Evolutionary conservation across 2,888 invertebrate genomes (phyloP).

Genomic region (Ichneumoninae sp.): DNA sequence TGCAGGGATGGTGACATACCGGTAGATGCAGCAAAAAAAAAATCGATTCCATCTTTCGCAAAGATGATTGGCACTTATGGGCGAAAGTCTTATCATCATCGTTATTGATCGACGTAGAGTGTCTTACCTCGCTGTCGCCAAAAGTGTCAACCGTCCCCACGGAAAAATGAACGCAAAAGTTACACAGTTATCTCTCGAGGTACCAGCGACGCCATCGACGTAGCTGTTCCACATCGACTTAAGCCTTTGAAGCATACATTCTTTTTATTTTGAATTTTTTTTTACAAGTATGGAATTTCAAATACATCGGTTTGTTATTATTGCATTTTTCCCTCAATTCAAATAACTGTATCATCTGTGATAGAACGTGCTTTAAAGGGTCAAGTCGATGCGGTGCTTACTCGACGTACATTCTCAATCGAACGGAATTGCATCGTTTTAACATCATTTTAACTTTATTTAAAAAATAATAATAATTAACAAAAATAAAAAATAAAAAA

Average conservation of each 20-base stretch:
- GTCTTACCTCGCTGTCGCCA: not conserved
- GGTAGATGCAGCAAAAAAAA: not conserved
- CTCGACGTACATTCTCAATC: not conserved
- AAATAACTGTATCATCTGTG: too few relatives aligned
- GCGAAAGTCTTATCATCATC: not conserved
- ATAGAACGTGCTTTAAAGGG: too few relatives aligned
- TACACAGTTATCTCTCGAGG: not conserved
- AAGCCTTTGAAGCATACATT: too few relatives aligned
- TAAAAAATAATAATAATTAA: too few relatives aligned
- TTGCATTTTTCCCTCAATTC: not conserved
- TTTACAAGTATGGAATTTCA: too few relatives aligned
- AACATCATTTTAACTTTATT: not conserved
- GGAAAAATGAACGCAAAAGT: not conserved
- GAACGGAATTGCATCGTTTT: not conserved
- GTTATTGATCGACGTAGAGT: not conserved
- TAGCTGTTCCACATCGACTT: too few relatives aligned
- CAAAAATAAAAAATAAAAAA: not conserved
- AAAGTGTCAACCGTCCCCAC: too few relatives aligned
- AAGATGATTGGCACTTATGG: conserved; percentile 1
- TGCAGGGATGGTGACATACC: not conserved
- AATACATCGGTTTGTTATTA: not conserved
- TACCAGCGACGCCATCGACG: too few relatives aligned
- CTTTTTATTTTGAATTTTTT: too few relatives aligned
- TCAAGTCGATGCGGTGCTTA: too few relatives aligned
- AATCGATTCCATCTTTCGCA: not conserved